Evolutionary conservation across 2,797 vertebrate genomes (phyloP).

Genomic region (Lepilemur septentrionalis): DNA sequence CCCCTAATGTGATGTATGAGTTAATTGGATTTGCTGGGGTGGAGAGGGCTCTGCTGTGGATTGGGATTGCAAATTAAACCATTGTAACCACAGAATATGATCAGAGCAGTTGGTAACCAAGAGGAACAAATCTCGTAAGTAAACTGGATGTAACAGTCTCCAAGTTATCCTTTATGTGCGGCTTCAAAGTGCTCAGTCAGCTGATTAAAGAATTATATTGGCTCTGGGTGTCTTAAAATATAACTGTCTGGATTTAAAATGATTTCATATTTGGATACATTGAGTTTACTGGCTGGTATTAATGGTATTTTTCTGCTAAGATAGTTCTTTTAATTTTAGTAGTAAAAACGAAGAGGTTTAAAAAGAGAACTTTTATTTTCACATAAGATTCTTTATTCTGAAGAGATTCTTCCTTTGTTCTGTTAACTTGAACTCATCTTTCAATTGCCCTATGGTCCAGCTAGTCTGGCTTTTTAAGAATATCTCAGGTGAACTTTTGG

Average conservation of each 20-base stretch:
- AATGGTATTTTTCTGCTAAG: not conserved
- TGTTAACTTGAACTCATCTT: constrained; percentile 2
- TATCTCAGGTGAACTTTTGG: not conserved
- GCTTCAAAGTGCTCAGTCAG: not conserved
- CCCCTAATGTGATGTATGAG: not conserved
- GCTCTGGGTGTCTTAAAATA: constrained; percentile 36
- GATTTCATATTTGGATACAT: constrained; percentile 31
- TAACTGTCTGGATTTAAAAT: not conserved
- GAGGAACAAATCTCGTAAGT: not conserved
- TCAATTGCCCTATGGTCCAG: not conserved
- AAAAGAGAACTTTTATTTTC: not conserved
- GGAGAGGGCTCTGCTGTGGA: not conserved
- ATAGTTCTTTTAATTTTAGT: constrained; percentile 44
- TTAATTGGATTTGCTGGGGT: not conserved
- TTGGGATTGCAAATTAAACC: not conserved
- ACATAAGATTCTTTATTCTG: not conserved
- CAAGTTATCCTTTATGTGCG: not conserved
- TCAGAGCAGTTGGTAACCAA: not conserved
- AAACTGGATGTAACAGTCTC: not conserved
- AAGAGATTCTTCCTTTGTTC: not conserved
- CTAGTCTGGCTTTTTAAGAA: not conserved
- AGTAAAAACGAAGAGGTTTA: not conserved
- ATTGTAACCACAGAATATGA: not conserved
- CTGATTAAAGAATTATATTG: not conserved
- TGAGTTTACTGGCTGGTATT: not conserved